Evolutionary conservation across 2,113 vertebrate genomes (phyloP).

Genomic region (Stercorarius parasiticus): DNA sequence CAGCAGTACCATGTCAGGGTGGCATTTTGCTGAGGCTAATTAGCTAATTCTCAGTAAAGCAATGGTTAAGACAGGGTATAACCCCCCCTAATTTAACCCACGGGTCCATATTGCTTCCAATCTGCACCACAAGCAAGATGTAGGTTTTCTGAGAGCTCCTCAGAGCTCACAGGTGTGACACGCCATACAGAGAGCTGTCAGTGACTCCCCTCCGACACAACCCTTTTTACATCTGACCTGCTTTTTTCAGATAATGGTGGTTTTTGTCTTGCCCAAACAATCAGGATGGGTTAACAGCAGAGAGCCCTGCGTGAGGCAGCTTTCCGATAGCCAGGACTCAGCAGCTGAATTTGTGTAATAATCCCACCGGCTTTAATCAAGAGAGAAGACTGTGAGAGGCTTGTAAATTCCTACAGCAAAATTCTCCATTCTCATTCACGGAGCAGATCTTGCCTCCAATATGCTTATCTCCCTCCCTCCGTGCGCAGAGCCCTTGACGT

Average conservation of each 20-base stretch:
- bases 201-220: not conserved
- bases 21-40: not conserved
- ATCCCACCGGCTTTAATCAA: conserved; percentile 49
- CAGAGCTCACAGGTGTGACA: not conserved
- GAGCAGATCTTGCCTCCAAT: conserved; percentile 54
- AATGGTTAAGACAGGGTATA: not conserved
- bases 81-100: not conserved
- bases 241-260: not conserved
- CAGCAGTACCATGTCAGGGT: not conserved
- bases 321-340: not conserved
- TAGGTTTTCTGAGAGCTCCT: not conserved
- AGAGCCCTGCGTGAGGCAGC: not conserved
- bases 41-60: not conserved
- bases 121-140: not conserved
- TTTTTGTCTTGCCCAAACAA: not conserved
- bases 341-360: conserved; percentile 25
- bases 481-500: conserved; percentile 67
- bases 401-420: conserved; percentile 65
- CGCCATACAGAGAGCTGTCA: not conserved
- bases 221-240: not conserved
- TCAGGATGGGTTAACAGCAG: not conserved
- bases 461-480: conserved; percentile 61
- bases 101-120: not conserved
- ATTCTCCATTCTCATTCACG: conserved; percentile 49
- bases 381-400: conserved; percentile 39